Base-by-base conservation (phyloP, 2,113 vertebrate genomes). In the Centrocercus urophasianus region DNA sequence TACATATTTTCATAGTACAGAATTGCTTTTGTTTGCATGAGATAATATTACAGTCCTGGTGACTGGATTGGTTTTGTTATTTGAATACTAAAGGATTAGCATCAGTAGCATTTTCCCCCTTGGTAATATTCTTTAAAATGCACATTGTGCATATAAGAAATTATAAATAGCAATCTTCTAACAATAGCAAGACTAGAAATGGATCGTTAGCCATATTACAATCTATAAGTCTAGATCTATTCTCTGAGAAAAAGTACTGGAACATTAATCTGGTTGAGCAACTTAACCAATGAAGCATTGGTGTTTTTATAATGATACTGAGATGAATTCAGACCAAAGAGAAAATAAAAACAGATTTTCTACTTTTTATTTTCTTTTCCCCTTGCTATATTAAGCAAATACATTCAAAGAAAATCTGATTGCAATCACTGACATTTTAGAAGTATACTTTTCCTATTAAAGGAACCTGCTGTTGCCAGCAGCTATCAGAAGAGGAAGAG, bases 121-220 rank as follows among this genome's bases (percentile, higher is more conserved):
- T 50, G 54, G 63, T 57, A 87, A 70, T 86, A 67, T 54, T 47
- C 43, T 88, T 84, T 89, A 65, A 75, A 93, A 92, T 73, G 45
- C 11, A 77, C 2, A 1, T 79, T 73, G 50, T 89, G 25, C 50
- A 84, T 91, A 63, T 69, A 89, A 76, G 45, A 87, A 89, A 85
- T 66, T 85, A 93, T 82, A 94, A 93, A 87, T 59, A 92, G 56
- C 67, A 71, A 71, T 92, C 77, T 92, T 79, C 40, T 56, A 91
- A 80, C 74, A 93, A 83, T 6, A 91, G 50, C 50, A 88, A 83
- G 71, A 47, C 63, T 54, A 76, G 59, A n/a, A 89, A 95, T 28
- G 87, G 87, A 60, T 82, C 91, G 85, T 94, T 95, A 94, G 25
- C 67, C 89, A 28, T 56, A 92, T 94, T 93, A 45, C 32, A 85